These are phyloP conservation scores for Cerceris rybyensis DNA, from an alignment of 2,888 invertebrate genomes.

Conservation along the genomic window DNA sequence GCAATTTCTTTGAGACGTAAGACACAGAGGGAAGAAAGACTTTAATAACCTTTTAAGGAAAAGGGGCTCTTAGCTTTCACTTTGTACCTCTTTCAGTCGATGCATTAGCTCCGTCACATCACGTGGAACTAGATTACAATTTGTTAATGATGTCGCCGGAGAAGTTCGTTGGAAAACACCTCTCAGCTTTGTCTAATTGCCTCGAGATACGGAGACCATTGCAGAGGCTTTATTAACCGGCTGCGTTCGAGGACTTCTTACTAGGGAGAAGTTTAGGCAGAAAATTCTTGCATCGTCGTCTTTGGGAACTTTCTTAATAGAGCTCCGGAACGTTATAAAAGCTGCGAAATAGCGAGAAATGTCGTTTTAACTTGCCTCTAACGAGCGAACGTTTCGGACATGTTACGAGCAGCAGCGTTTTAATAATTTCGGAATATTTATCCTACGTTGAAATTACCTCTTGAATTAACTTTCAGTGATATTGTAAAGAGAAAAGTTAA, in stretches of 20 bases:
- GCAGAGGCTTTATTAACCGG: constrained; percentile 3
- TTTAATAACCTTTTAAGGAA: background rate
- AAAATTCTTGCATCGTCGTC: background rate
- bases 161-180: constrained; percentile 33
- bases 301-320: background rate
- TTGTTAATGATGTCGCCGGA: constrained; percentile 56
- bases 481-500: no score
- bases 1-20: constrained; percentile 4
- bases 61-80: constrained; percentile 13
- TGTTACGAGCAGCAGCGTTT: background rate
- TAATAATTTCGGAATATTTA: background rate
- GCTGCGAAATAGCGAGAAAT: background rate
- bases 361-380: background rate
- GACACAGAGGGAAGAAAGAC: constrained; percentile 13
- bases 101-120: constrained; percentile 45
- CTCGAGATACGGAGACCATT: constrained; percentile 5
- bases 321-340: background rate
- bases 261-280: background rate
- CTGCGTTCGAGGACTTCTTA: background rate
- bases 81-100: constrained; percentile 33
- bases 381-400: background rate
- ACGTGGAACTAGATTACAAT: constrained; percentile 60
- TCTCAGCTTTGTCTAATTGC: constrained; percentile 17
- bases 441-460: no score
- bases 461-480: no score